Evolutionary conservation across 1,140 invertebrate genomes (phyloP), one percentile per base, ranked within the genome.

Genomic region (Littorina saxatilis): DNA sequence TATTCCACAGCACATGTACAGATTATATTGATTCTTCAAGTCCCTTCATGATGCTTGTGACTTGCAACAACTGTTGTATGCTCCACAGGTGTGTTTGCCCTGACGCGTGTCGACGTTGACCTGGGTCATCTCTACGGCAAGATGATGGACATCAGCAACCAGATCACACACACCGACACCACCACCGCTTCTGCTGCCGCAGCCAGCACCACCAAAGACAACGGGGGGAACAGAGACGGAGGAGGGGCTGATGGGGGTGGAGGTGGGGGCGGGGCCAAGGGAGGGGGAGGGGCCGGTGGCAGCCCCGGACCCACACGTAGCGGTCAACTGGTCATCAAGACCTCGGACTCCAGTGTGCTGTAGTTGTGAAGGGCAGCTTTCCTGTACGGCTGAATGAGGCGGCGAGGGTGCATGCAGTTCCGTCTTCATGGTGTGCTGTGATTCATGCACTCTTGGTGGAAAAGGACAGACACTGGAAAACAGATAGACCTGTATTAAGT

Each of bases 141-240:
- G 89, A 88, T 96, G 68, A 94, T 95, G 93, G 94, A 95, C 86
- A 94, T 94, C 81, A 94, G 95, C 76, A 94, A 95, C 86, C 94
- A 95, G 91, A 85, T 91, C 92, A 93, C 2, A 93, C 94, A 83
- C 29, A 80, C 77, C 43, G 79, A 78, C 50, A 63, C 75, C 5
- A 66, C 77, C 5, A 55, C 84, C 5, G 32, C 63, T 3, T 63
- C 80, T 17, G 43, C 39, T 23, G 61, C 77, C 13, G 75, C n/a
- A 11, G n/a, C 40, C 55, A 52, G 55, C 29, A 40, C 50, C 52
- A 40, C 47, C 39, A 78, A 37, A 15, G 47, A 40, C 17, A 27
- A 43, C 50, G 40, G 61, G n/a, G 63, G 63, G 4, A 29, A 39
- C 37, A 40, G 23, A 17, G 47, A 43, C 20, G 63, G 61, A 7